Evolutionary conservation across 2,797 vertebrate genomes (phyloP), one percentile per base, ranked within the genome.

Genomic region (Threskiornis aethiopicus): DNA sequence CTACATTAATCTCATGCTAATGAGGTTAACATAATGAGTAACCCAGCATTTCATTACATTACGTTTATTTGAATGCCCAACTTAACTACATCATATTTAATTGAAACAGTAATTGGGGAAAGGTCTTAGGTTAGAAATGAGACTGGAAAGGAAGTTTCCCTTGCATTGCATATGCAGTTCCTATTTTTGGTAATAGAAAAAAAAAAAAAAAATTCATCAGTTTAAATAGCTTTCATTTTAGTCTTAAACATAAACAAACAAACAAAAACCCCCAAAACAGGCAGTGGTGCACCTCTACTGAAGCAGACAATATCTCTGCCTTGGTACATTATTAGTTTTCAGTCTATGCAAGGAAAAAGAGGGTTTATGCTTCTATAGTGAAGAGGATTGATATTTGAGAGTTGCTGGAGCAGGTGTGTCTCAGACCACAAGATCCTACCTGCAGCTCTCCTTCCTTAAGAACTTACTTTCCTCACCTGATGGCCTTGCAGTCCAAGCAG

Each of bases 1-100:
- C 65, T 81, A 87, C 58, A 89, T 89, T 94, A 97, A 94, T 96
- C 59, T 94, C 57, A 93, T 49, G 52, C 47, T 96, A 95, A 96
- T 97, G 85, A 95, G 69, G 82, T 96, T 96, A 91, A 95, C 80
- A 84, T 95, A 93, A 95, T 93, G 75, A 96, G 58, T 84, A 96
- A 94, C 91, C 82, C 54, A 89, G 75, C 31, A 91, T 96, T 97
- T 97, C 69, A 93, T 96, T 96, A 93, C 86, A 71, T 87, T 91
- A 46, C 16, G 3, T 95, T 95, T 96, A 89, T 97, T 93, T 97
- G 71, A 92, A 94, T 93, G 85, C 26, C 28, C 18, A 82, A 73
- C 66, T 95, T 92, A 44, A 94, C 75, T 85, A 94, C 46, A 83
- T 91, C 54, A 24, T 95, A 81, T 92, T 96, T 96, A 97, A 95